A percentile compares a stretch with the other conserved stretches of the same genome.
Evolutionary conservation across 2,797 vertebrate genomes (phyloP).

Genomic region (Esox masquinongy): DNA sequence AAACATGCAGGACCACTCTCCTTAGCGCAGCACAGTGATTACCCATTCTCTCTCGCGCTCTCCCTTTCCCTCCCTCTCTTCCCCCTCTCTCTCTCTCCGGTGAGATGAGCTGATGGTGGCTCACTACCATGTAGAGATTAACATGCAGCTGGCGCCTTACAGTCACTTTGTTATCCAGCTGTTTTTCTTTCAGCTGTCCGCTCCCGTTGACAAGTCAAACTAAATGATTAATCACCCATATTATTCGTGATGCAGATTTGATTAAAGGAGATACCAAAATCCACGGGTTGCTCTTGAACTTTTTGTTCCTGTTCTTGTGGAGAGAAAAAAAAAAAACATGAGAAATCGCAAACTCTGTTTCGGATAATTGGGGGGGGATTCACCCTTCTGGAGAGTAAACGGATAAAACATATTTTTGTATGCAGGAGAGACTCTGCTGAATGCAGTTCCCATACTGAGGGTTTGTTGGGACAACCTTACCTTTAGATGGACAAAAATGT

Average conservation of each 20-base stretch:
- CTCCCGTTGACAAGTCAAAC: constrained; percentile 79
- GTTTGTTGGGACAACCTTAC: too few species aligned
- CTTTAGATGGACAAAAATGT: too few species aligned
- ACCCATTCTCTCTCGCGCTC: background rate
- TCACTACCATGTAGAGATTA: constrained; percentile 68
- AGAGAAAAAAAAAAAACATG: background rate
- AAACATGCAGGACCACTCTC: background rate
- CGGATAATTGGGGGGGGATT: background rate
- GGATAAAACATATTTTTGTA: too few species aligned
- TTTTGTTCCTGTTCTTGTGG: background rate
- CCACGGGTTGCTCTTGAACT: background rate
- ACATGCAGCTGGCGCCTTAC: constrained; percentile 76
- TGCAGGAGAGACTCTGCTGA: too few species aligned
- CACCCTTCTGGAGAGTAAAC: background rate
- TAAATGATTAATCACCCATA: constrained; percentile 84
- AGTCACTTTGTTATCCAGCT: constrained; percentile 76
- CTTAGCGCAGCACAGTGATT: background rate
- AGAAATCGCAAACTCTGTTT: background rate
- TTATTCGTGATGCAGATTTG: constrained; percentile 65
- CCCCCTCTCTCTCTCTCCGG: constrained; percentile 8
- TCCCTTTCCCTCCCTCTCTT: background rate
- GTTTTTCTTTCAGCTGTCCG: constrained; percentile 83
- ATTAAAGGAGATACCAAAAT: constrained; percentile 25
- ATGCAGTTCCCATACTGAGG: too few species aligned
- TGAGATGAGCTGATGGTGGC: background rate